phyloP scores from a whole-genome alignment of 2,888 invertebrate genomes.

The Polyommatus iphigenia region DNA sequence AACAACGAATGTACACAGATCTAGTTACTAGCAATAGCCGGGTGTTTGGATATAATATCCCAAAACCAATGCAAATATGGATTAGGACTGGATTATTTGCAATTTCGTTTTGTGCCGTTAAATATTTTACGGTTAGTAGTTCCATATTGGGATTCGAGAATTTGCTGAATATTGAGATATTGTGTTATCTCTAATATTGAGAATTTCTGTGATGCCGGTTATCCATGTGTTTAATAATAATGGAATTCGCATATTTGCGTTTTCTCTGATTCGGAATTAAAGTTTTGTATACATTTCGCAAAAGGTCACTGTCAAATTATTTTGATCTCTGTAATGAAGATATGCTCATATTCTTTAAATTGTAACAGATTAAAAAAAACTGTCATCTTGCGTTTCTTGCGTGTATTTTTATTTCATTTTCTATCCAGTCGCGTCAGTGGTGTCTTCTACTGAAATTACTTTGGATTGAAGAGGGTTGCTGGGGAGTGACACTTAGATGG shows the following conservation, averaged over 20 bases:
- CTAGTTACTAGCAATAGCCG: not conserved
- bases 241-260: not conserved
- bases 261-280: not conserved
- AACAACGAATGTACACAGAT: not conserved
- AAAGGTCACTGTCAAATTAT: not conserved
- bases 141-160: not conserved
- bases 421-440: not conserved
- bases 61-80: conserved; percentile 19
- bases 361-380: not conserved
- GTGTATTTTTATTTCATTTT: conserved; percentile 20
- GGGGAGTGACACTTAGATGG: conserved; percentile 3
- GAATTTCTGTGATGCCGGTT: not conserved
- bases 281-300: not conserved
- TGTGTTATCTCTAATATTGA: not conserved
- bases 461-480: conserved; percentile 21
- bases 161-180: conserved; percentile 1
- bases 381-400: not conserved
- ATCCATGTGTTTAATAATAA: not conserved
- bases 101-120: conserved; percentile 21
- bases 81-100: conserved; percentile 26
- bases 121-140: conserved; percentile 6
- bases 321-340: not conserved
- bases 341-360: not conserved
- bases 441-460: conserved; percentile 3
- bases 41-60: conserved; percentile 12